Conservation (phyloP, 2,888 invertebrate genomes). For the Lingula anatina region DNA sequence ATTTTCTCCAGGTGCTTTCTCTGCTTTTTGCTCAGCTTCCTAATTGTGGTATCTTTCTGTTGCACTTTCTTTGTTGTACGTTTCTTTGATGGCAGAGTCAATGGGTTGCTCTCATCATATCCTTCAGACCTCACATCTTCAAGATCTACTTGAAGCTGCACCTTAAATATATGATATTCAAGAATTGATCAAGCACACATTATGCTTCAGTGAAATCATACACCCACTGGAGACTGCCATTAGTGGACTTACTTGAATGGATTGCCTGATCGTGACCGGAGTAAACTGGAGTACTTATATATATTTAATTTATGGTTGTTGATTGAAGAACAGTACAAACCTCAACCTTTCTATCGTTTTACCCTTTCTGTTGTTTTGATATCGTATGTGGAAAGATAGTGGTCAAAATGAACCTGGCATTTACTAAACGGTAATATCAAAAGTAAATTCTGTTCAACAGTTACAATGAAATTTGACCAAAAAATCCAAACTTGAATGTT, state of each 20-base stretch:
- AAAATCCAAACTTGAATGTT: too few species aligned
- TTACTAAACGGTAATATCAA: too few species aligned
- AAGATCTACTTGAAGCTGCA: slow-evolving; percentile 29
- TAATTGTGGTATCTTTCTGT: slow-evolving; percentile 49
- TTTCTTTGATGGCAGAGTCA: slow-evolving; percentile 79
- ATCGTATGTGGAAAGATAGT: too few species aligned
- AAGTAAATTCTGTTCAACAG: too few species aligned
- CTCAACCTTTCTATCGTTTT: too few species aligned
- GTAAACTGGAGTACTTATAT: not conserved
- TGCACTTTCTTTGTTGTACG: slow-evolving; percentile 60
- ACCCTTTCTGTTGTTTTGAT: too few species aligned
- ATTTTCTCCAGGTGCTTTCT: slow-evolving; percentile 80
- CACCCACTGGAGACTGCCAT: too few species aligned
- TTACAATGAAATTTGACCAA: too few species aligned
- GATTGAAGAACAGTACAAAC: not conserved
- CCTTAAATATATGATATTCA: too few species aligned
- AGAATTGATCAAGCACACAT: not conserved
- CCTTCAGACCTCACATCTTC: slow-evolving; percentile 12
- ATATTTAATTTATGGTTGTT: not conserved
- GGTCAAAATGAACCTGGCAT: too few species aligned
- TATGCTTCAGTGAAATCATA: too few species aligned
- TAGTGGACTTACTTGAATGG: not conserved
- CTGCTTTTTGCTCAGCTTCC: slow-evolving; percentile 80
- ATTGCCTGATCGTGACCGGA: not conserved
- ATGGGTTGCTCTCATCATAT: slow-evolving; percentile 69